Conservation (phyloP, 2,797 vertebrate genomes). For the Phoebastria nigripes region DNA sequence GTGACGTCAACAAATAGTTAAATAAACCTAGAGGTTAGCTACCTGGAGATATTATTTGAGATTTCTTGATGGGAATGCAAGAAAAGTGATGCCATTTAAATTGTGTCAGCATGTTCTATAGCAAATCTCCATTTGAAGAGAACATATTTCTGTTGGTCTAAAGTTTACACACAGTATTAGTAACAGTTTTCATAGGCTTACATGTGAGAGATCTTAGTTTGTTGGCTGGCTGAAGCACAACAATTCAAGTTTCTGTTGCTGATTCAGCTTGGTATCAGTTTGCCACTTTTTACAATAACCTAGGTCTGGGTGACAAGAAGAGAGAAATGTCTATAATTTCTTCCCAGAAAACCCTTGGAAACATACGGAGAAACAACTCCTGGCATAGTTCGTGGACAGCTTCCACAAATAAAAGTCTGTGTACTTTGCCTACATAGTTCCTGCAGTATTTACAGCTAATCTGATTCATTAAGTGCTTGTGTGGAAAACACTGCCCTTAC, state of each 20-base stretch:
- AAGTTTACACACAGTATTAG: not conserved
- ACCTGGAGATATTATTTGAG: not conserved
- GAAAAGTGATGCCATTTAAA: slow-evolving; percentile 22
- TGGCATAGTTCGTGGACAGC: not conserved
- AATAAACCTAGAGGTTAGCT: slow-evolving; percentile 35
- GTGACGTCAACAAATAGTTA: slow-evolving; percentile 15
- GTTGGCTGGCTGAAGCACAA: not conserved
- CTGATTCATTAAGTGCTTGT: not conserved
- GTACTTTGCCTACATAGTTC: not conserved
- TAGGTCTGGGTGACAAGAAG: not conserved
- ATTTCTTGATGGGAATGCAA: slow-evolving; percentile 23
- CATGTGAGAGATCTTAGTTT: not conserved
- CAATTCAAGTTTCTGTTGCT: slow-evolving; percentile 1
- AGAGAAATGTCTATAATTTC: not conserved
- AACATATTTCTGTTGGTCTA: not conserved
- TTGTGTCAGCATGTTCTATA: not conserved
- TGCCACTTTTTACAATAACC: not conserved
- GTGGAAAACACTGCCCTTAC: not conserved
- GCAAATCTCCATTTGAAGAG: not conserved
- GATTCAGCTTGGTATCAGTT: slow-evolving; percentile 8
- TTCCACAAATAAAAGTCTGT: slow-evolving; percentile 13
- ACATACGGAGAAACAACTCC: not conserved
- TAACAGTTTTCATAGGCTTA: not conserved
- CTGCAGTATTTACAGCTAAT: slow-evolving; percentile 3
- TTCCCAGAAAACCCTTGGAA: not conserved